A percentile compares a stretch with the other conserved stretches of the same genome.
These are phyloP conservation scores for Dissostichus mawsoni DNA, from an alignment of 2,113 vertebrate species.

Conservation along the genomic window DNA sequence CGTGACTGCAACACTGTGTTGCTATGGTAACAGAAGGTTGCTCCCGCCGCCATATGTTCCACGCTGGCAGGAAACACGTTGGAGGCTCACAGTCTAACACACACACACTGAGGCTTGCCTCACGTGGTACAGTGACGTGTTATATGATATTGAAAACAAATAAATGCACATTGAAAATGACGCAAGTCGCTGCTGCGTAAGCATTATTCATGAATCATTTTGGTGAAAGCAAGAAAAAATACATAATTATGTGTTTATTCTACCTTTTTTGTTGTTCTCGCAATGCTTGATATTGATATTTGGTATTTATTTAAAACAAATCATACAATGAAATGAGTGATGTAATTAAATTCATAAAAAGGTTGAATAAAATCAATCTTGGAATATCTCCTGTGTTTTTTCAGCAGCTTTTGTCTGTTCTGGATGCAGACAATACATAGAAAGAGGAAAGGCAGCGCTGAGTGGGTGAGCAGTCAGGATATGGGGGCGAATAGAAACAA, in stretches of 20 bases:
- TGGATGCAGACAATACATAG: slow-evolving; percentile 25
- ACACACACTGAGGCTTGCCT: slow-evolving; percentile 1
- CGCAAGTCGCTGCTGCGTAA: slow-evolving; percentile 17
- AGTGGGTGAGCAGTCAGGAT: slow-evolving; percentile 40
- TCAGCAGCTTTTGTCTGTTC: neutral
- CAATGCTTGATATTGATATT: slow-evolving; percentile 1
- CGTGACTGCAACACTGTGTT: slow-evolving; percentile 72
- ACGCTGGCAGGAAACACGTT: slow-evolving; percentile 24
- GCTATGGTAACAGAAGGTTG: slow-evolving; percentile 77
- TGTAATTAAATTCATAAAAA: slow-evolving; percentile 8
- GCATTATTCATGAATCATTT: slow-evolving; percentile 17
- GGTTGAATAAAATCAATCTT: slow-evolving; percentile 9
- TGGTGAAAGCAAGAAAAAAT: neutral
- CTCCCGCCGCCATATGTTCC: slow-evolving; percentile 76
- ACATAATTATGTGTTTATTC: neutral
- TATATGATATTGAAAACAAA: neutral
- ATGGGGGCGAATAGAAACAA: slow-evolving; percentile 59
- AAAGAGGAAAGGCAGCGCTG: neutral
- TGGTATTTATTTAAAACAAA: neutral
- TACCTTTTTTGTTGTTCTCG: neutral
- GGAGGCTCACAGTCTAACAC: slow-evolving; percentile 37
- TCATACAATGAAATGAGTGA: neutral
- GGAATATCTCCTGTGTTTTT: neutral
- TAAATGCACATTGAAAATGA: slow-evolving; percentile 13
- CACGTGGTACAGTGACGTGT: slow-evolving; percentile 7